Evolutionary conservation across 2,888 invertebrate genomes (phyloP), one percentile per base, ranked within the genome.

Genomic region (Syritta pipiens): DNA sequence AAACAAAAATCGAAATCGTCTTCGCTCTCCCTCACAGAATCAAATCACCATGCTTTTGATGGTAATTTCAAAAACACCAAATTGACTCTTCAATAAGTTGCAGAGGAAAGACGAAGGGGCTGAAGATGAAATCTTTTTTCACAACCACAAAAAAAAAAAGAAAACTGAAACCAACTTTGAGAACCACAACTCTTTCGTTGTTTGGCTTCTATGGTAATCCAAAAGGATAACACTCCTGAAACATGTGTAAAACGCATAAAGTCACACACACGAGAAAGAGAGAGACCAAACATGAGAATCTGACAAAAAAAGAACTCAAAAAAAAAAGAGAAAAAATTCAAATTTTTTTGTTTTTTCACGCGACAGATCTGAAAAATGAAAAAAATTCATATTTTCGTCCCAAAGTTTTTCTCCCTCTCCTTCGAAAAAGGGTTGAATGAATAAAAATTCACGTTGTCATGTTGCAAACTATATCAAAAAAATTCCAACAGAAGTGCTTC

Each of bases 161-260:
- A 6, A n/a, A n/a, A 20, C 42, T 19, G 10, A 42, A n/a, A n/a
- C n/a, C n/a, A n/a, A n/a, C n/a, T n/a, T n/a, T n/a, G n/a, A n/a
- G n/a, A n/a, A n/a, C n/a, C n/a, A 9, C 17, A 20, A 55, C 12
- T 17, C 37, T 28, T 40, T 37, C 28, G 19, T 10, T 40, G 12
- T 5, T 35, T 60, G 46, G 20, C 10, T 53, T 48, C 22, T 55
- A 60, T 67, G 46, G 26, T 59, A 69, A 76, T 76, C 57, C 51
- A 53, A 76, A 51, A 24, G 69, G 51, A 76, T 69, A 63, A 51
- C 60, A 68, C 55, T 55, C 20, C 40, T 30, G 55, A 68, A 62
- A 75, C 76, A 76, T 76, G 69, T 63, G 76, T 69, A 51, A 51
- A 69, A 51, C 69, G 44, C 69, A 63, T 76, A 76, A 76, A 62